Evolutionary conservation across 1,140 invertebrate species (phyloP).

Genomic region (Laupala kohalensis): DNA sequence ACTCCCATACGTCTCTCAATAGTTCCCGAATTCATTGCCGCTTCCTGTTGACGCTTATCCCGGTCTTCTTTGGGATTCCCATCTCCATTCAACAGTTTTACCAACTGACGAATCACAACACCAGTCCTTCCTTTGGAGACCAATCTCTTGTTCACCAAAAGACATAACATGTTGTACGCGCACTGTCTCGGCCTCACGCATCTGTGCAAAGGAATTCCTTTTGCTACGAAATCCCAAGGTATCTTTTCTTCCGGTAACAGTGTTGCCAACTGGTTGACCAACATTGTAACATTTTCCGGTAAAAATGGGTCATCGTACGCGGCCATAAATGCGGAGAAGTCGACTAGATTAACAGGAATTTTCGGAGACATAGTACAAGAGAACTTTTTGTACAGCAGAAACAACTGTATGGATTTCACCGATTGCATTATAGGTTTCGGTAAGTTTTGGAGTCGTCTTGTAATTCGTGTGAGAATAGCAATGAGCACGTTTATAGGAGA

Average conservation of each 20-base stretch:
- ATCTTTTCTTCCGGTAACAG: background rate
- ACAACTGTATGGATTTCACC: background rate
- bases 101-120: background rate
- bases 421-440: background rate
- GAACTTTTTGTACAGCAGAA: background rate
- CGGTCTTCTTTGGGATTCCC: background rate
- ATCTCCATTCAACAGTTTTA: background rate
- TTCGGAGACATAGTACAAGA: background rate
- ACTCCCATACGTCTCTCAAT: background rate
- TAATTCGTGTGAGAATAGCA: background rate
- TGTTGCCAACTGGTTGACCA: background rate
- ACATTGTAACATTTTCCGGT: background rate
- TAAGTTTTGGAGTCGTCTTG: background rate
- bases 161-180: background rate
- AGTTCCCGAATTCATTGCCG: background rate
- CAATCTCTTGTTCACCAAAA: background rate
- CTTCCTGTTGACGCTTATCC: background rate
- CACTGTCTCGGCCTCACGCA: background rate
- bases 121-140: background rate
- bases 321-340: background rate
- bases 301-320: background rate
- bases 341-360: background rate
- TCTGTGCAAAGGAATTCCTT: background rate
- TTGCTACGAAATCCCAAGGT: background rate
- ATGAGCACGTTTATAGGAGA: background rate